Base-by-base conservation (phyloP, 2,888 invertebrate genomes). In the Thymelicus sylvestris region DNA sequence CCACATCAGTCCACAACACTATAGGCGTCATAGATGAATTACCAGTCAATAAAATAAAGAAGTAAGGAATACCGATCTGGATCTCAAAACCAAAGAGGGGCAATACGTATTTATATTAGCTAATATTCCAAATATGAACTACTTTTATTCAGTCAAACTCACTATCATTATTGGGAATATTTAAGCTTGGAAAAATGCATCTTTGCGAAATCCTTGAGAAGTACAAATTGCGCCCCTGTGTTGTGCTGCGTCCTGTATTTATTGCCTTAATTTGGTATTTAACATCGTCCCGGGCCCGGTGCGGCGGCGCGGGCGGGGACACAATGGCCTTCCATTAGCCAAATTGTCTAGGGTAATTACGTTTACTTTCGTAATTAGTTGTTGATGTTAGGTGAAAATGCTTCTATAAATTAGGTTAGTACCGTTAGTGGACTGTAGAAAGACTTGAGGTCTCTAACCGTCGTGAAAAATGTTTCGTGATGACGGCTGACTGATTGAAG, bases 331-430 rank as follows among this genome's bases (percentile, higher is more conserved):
- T 73, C 78, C 81, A 82, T 83, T 82, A 82, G 76, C 80, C 74
- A 80, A 82, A 84, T 82, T 83, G 80, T 75, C 73, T 74, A 75
- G 76, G 78, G 74, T 72, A 71, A 75, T 79, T 77, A 72, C 75
- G 77, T 77, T 76, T 74, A 74, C 67, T 74, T 72, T 72, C 31
- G 39, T 61, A 60, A 38, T 67, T 67, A 60, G 60, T 67, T 15
- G 48, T 50, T 50, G 7, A 15, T 19, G 19, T 60, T 60, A 66
- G 48, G 15, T 59, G 44, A 38, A 48, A 60, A 63, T n/a, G 38
- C 8, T 31, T 24, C 55, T 24, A 12, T 55, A 55, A 55, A 55
- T 55, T 24, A 24, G 24, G 55, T 24, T 55, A 55, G 55, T 24
- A 12, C 0, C 24, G 24, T 24, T 55, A 55, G 55, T 55, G 24